These are phyloP conservation scores for Myotis vivesi DNA, from an alignment of 2,797 vertebrate genomes.

Conservation along the genomic window DNA sequence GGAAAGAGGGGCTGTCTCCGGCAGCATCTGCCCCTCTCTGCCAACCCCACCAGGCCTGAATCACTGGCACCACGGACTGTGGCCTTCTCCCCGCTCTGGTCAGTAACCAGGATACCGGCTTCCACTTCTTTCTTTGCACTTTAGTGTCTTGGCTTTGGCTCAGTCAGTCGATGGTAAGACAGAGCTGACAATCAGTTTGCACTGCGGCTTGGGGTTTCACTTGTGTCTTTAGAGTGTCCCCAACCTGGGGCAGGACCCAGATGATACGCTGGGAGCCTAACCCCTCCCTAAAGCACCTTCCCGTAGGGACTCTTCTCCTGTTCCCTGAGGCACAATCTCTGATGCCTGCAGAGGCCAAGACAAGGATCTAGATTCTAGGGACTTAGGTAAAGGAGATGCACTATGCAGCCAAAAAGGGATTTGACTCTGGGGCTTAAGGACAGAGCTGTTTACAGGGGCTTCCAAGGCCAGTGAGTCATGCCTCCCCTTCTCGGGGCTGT, in stretches of 20 bases:
- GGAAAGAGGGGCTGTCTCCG: neutral
- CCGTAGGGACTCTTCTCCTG: neutral
- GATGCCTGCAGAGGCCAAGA: neutral
- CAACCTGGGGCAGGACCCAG: neutral
- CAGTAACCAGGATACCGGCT: neutral
- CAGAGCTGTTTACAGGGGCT: neutral
- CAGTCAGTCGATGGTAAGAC: neutral
- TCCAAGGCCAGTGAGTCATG: neutral
- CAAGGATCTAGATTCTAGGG: neutral
- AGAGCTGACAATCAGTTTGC: constrained; percentile 77
- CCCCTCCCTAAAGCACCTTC: neutral
- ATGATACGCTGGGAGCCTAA: neutral
- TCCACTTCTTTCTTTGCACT: constrained; percentile 73
- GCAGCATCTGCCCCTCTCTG: neutral
- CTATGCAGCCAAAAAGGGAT: neutral
- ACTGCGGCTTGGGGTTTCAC: neutral
- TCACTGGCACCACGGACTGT: neutral
- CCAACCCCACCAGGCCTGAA: neutral
- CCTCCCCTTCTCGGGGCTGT: neutral
- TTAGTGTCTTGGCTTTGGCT: constrained; percentile 45
- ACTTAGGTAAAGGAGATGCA: neutral
- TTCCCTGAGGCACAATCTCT: neutral
- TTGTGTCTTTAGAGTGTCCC: neutral
- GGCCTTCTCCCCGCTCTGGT: neutral
- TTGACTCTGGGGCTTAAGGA: neutral